Conservation (phyloP, 2,113 vertebrate species). For the Scomber colias region DNA sequence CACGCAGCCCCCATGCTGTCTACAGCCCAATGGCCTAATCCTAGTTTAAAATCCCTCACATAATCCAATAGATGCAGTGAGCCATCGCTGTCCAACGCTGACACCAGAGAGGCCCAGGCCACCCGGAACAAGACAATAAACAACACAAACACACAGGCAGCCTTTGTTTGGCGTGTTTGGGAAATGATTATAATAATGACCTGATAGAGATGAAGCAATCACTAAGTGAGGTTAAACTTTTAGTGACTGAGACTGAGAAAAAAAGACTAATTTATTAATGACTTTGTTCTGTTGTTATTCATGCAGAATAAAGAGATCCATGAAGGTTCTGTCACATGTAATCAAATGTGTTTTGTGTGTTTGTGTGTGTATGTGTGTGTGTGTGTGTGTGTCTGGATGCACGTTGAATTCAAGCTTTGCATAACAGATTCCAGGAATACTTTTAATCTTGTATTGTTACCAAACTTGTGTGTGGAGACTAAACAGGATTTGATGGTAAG, state of each 20-base stretch:
- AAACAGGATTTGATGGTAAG: background rate
- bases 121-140: constrained; percentile 69
- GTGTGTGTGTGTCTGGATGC: background rate
- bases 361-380: no score
- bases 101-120: constrained; percentile 69
- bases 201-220: constrained; percentile 19
- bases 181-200: constrained; percentile 45
- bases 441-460: background rate
- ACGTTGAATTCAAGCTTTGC: background rate
- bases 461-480: background rate
- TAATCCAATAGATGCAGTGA: constrained; percentile 93
- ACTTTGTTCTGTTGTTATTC: background rate
- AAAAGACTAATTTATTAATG: background rate
- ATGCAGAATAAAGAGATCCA: background rate
- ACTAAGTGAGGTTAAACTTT: constrained; percentile 13
- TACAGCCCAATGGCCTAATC: constrained; percentile 86
- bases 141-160: constrained; percentile 18
- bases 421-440: background rate
- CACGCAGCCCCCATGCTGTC: constrained; percentile 80
- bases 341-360: background rate
- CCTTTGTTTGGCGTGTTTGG: constrained; percentile 55
- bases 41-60: constrained; percentile 89
- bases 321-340: background rate
- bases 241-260: background rate
- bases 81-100: constrained; percentile 86